Conservation (phyloP, 2,888 invertebrate genomes). For the Tetragnatha montana region DNA sequence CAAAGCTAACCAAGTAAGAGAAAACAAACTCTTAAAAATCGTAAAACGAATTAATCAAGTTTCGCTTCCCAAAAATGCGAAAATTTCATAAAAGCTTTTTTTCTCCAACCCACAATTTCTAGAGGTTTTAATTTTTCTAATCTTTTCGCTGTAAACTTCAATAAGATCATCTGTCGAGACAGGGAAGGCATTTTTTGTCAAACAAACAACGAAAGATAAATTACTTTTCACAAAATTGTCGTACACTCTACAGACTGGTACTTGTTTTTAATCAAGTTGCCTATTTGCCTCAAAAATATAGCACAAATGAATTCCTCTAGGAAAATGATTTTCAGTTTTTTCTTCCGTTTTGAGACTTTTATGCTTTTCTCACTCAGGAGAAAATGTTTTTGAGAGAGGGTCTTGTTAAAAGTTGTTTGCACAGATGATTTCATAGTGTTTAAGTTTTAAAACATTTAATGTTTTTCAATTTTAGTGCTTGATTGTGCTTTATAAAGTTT, state of each 20-base stretch:
- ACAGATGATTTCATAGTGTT: neutral
- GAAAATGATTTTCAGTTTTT: neutral
- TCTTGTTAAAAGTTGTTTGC: neutral
- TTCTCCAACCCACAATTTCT: neutral
- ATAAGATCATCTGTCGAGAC: neutral
- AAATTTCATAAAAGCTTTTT: neutral
- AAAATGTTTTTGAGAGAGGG: neutral
- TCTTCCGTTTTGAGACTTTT: neutral
- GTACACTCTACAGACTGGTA: neutral
- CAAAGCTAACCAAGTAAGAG: neutral
- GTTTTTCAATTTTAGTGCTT: neutral
- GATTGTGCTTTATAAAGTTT: too few species aligned
- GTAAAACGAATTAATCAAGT: neutral
- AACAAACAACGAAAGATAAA: neutral
- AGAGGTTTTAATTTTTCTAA: neutral
- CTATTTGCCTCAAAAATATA: neutral
- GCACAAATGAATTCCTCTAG: neutral
- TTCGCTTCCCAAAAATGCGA: neutral
- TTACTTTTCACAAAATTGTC: neutral
- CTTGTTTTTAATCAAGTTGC: slow-evolving; percentile 1
- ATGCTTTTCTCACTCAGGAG: neutral
- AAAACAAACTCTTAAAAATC: neutral
- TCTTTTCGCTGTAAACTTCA: neutral
- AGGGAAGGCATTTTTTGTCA: neutral
- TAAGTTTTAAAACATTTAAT: neutral